Evolutionary conservation across 2,888 invertebrate species (phyloP).

Genomic region (Euphydryas editha): DNA sequence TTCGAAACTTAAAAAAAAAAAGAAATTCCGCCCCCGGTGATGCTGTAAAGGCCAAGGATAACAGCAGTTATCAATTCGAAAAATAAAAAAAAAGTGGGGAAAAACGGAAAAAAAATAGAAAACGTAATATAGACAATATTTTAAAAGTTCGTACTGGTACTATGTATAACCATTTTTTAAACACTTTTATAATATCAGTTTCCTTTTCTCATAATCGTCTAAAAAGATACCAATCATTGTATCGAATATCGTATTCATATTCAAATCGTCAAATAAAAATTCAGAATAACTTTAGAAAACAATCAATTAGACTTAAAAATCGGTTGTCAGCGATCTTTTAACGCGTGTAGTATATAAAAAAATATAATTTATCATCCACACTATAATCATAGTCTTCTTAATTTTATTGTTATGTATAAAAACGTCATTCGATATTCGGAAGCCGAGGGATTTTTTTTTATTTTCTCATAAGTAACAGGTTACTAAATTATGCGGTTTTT

Average conservation of each 20-base stretch:
- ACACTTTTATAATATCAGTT: not conserved
- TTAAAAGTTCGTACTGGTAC: too few species aligned
- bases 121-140: too few species aligned
- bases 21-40: too few species aligned
- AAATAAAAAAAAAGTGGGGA: too few species aligned
- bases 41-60: too few species aligned
- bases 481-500: conserved; percentile 36
- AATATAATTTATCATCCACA: conserved; percentile 30
- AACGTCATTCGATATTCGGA: conserved; percentile 47
- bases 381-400: conserved; percentile 39
- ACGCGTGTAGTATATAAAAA: conserved; percentile 12
- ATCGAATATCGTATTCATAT: conserved; percentile 20
- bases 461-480: conserved; percentile 43
- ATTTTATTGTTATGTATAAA: conserved; percentile 43
- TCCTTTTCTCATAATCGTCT: not conserved
- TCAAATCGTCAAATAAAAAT: conserved; percentile 15
- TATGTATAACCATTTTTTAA: not conserved
- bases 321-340: conserved; percentile 15
- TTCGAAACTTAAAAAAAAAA: too few species aligned
- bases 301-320: conserved; percentile 27
- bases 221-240: not conserved
- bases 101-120: too few species aligned
- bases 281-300: conserved; percentile 22
- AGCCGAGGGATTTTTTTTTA: conserved; percentile 39
- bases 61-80: too few species aligned